phyloP scores from a whole-genome alignment of 1,140 invertebrate species.

The Bombus confusus region DNA sequence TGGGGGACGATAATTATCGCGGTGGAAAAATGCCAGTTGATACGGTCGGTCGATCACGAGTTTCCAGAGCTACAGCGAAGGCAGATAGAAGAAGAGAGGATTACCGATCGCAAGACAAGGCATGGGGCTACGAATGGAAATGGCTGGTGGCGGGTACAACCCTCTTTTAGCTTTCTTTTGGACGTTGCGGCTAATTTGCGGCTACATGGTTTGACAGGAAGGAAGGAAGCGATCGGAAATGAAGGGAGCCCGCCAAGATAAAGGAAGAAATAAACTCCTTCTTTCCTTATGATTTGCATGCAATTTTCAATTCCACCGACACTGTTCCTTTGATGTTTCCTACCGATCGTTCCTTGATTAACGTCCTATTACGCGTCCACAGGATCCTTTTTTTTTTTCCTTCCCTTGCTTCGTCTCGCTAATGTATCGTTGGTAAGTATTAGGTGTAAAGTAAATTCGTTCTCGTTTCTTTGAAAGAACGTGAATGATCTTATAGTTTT shows the following conservation, averaged over 20 bases:
- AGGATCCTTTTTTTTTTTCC: constrained; percentile 13
- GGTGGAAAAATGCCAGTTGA: constrained; percentile 46
- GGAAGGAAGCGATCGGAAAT: constrained; percentile 62
- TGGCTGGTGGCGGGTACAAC: constrained; percentile 33
- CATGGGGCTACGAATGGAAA: constrained; percentile 56
- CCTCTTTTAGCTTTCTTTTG: constrained; percentile 72
- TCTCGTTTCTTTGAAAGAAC: too few species aligned
- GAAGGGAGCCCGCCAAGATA: constrained; percentile 51
- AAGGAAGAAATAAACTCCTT: constrained; percentile 71
- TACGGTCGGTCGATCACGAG: constrained; percentile 40
- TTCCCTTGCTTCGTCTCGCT: not conserved
- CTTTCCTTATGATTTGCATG: constrained; percentile 73
- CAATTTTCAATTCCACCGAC: constrained; percentile 66
- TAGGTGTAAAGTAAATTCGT: too few species aligned
- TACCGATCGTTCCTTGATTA: constrained; percentile 61
- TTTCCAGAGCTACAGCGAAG: constrained; percentile 12
- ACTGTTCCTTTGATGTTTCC: constrained; percentile 66
- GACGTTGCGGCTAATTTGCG: constrained; percentile 68
- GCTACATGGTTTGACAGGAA: constrained; percentile 71
- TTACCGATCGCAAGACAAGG: not conserved
- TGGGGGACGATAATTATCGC: constrained; percentile 51
- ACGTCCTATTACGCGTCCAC: constrained; percentile 46
- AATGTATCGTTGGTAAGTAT: not conserved
- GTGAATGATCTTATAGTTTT: too few species aligned
- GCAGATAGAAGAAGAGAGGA: constrained; percentile 34